Evolutionary conservation across 2,888 invertebrate genomes (phyloP).

Genomic region (Drosophila neotestacea): DNA sequence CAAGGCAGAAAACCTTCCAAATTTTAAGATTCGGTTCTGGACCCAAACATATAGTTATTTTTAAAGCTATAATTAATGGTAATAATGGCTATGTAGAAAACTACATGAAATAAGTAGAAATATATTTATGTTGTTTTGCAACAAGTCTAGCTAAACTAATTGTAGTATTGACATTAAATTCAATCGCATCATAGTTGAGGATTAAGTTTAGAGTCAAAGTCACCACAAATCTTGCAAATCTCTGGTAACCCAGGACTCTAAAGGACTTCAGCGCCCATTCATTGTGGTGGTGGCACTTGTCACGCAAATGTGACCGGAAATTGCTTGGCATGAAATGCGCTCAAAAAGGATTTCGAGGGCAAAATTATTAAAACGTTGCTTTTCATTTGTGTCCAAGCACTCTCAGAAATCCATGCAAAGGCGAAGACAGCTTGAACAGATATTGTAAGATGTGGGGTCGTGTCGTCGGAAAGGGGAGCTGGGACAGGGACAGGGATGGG

Average conservation of each 20-base stretch:
- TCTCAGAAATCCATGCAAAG: slow-evolving; percentile 35
- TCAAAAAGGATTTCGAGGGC: slow-evolving; percentile 61
- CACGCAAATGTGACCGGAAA: slow-evolving; percentile 78
- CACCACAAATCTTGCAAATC: slow-evolving; percentile 53
- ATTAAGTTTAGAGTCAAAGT: slow-evolving; percentile 28
- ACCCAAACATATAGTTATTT: too few relatives aligned
- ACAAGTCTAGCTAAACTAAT: slow-evolving; percentile 1
- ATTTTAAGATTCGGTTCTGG: too few relatives aligned
- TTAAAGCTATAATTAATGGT: too few relatives aligned
- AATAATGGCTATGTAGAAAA: too few relatives aligned
- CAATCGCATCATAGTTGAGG: slow-evolving; percentile 2
- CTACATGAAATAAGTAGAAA: too few relatives aligned
- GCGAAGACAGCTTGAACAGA: slow-evolving; percentile 54
- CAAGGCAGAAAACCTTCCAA: too few relatives aligned
- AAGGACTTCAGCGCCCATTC: slow-evolving; percentile 9
- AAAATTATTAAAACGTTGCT: slow-evolving; percentile 79
- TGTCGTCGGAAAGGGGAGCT: background rate
- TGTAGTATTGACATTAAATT: slow-evolving; percentile 8
- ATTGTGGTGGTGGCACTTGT: slow-evolving; percentile 57
- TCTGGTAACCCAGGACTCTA: slow-evolving; percentile 3
- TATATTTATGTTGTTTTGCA: too few relatives aligned
- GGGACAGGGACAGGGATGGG: slow-evolving; percentile 1
- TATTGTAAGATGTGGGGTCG: slow-evolving; percentile 4
- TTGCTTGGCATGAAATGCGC: slow-evolving; percentile 64
- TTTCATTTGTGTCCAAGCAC: slow-evolving; percentile 66